Conservation (phyloP, 2,797 vertebrate species). For the Lophius americanus region DNA sequence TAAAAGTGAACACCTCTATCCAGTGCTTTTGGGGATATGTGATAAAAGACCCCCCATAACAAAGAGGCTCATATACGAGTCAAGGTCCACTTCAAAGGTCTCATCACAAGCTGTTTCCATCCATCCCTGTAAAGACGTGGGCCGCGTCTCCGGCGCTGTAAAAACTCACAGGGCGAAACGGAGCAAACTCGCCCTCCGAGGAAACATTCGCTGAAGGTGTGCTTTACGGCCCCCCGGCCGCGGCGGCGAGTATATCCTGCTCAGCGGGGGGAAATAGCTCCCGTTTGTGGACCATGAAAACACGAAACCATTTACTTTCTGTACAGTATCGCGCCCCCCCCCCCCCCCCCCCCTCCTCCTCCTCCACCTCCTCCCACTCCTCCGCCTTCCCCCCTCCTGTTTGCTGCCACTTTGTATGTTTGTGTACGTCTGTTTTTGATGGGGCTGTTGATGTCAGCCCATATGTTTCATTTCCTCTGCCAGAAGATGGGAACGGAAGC, state of each 20-base stretch:
- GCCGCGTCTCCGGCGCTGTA: slow-evolving; percentile 45
- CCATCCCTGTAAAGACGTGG: slow-evolving; percentile 61
- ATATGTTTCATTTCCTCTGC: slow-evolving; percentile 60
- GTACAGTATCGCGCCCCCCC: slow-evolving; percentile 21
- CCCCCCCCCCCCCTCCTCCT: background rate
- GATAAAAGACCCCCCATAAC: slow-evolving; percentile 3
- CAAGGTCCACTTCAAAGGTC: slow-evolving; percentile 48
- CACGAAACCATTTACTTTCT: slow-evolving; percentile 66
- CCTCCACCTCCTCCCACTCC: background rate
- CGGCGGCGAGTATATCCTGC: slow-evolving; percentile 60
- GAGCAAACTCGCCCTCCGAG: slow-evolving; percentile 47
- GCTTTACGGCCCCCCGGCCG: slow-evolving; percentile 39
- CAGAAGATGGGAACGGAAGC: slow-evolving; percentile 45
- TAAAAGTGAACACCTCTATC: slow-evolving; percentile 15
- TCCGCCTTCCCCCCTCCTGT: slow-evolving; percentile 26
- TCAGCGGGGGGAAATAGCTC: slow-evolving; percentile 61
- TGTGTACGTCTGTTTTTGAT: slow-evolving; percentile 67
- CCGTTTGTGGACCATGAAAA: slow-evolving; percentile 59
- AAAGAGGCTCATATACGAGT: slow-evolving; percentile 19
- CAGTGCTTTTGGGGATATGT: slow-evolving; percentile 24
- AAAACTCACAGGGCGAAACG: slow-evolving; percentile 55
- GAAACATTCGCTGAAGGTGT: slow-evolving; percentile 41
- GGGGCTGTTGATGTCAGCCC: slow-evolving; percentile 55
- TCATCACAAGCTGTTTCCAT: slow-evolving; percentile 55
- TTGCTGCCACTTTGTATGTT: slow-evolving; percentile 74